Evolutionary conservation across 2,888 invertebrate genomes (phyloP), one percentile per base, ranked within the genome.

Genomic region (Ischnus inquisitorius): DNA sequence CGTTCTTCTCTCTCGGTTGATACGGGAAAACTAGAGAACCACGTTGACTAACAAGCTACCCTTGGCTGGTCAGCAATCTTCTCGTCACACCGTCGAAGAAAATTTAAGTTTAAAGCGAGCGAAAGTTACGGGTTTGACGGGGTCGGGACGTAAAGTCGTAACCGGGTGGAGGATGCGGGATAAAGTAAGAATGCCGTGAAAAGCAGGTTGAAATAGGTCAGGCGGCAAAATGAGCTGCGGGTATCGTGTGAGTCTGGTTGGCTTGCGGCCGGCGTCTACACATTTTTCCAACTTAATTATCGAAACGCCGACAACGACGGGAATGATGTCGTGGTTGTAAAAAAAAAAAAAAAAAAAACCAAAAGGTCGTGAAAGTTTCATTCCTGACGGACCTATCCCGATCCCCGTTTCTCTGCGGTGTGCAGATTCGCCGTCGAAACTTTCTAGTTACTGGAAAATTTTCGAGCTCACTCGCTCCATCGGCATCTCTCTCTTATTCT

Each of bases 281-380:
- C 89, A 90, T 91, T 91, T 91, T 91, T 90, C 89, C 88, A 91
- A 91, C 89, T 91, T 91, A 91, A 91, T 91, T 91, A 91, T 91
- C 89, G 86, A 87, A 86, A 89, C 86, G 88, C 22, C 54, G 54
- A 54, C 39, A 48, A 60, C 72, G 48, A 43, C n/a, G 51, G 64
- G n/a, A 19, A 64, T 41, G 71, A 64, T 69, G 75, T 57, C 19
- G 51, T 2, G 19, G 19, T 68, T n/a, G 43, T n/a, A 0, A 10
- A 34, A n/a, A 64, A 54, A 48, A 67, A 64, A 68, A 1, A 8
- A 34, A 14, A 62, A 54, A 48, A 67, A 64, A 68, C 3, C 8
- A 72, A 60, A 68, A 64, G 64, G 41, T 77, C 83, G 67, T 62
- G 22, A 25, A 83, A 83, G 80, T 71, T 83, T 80, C 19, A 28